These are phyloP conservation scores for Moxostoma hubbsi DNA, from an alignment of 2,797 vertebrate genomes.

Conservation along the genomic window DNA sequence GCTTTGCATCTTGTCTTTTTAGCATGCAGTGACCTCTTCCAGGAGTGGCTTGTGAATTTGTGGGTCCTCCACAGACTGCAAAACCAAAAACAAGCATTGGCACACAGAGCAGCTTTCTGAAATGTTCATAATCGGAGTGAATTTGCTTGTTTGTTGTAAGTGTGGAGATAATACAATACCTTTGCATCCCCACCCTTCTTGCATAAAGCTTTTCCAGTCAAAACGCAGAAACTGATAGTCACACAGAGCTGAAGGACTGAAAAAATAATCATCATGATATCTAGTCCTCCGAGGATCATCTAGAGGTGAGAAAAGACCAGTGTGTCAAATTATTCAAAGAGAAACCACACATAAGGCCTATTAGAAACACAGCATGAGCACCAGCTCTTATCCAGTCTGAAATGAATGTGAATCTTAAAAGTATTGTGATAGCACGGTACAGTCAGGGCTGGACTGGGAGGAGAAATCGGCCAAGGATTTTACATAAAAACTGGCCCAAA, in stretches of 20 bases:
- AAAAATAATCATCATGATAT: conserved; percentile 64
- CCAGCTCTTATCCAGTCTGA: not conserved
- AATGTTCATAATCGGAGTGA: not conserved
- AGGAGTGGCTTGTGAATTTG: conserved; percentile 61
- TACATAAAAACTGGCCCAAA: no score
- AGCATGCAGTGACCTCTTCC: conserved; percentile 55
- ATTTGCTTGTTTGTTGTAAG: not conserved
- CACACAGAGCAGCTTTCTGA: not conserved
- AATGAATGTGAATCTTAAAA: not conserved
- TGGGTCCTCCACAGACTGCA: conserved; percentile 57
- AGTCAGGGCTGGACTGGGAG: no score
- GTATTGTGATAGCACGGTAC: no score
- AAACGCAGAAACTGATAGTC: conserved; percentile 56
- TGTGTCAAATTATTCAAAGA: not conserved
- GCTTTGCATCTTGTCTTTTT: conserved; percentile 4
- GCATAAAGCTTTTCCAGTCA: conserved; percentile 58
- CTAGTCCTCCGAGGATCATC: conserved; percentile 59
- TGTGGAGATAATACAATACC: conserved; percentile 34
- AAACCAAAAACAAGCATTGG: conserved; percentile 15
- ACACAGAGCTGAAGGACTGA: conserved; percentile 65
- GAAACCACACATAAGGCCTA: no score
- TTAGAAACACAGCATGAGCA: not conserved
- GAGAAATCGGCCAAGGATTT: no score
- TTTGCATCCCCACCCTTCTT: conserved; percentile 22
- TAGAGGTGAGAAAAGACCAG: conserved; percentile 45